Evolutionary conservation across 1,140 invertebrate genomes (phyloP).

Genomic region (Cyrtorhinus lividipennis): DNA sequence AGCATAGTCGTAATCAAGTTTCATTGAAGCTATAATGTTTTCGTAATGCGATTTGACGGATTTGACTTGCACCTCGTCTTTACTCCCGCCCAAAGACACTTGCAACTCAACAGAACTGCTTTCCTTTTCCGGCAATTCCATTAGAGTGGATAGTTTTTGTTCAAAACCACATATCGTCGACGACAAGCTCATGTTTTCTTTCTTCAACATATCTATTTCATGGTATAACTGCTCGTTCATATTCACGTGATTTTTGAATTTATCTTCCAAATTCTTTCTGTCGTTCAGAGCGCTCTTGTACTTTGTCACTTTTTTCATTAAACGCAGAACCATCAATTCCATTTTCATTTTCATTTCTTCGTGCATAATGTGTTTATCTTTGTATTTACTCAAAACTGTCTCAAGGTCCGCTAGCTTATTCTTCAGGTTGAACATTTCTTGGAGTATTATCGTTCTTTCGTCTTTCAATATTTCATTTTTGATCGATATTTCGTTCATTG

Average conservation of each 20-base stretch:
- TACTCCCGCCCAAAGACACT: not conserved
- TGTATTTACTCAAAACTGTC: not conserved
- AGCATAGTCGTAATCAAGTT: not conserved
- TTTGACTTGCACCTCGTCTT: not conserved
- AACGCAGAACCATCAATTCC: not conserved
- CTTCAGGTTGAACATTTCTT: not conserved
- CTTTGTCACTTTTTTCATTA: not conserved
- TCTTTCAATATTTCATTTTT: not conserved
- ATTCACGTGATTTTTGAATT: not conserved
- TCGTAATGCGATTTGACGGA: constrained; percentile 1
- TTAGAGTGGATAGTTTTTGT: not conserved
- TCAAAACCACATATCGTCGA: not conserved
- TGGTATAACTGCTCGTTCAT: constrained; percentile 1
- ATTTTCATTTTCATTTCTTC: constrained; percentile 10
- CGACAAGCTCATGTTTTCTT: constrained; percentile 6
- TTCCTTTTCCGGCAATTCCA: constrained; percentile 11
- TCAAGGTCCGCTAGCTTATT: not conserved
- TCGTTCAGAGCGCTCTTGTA: constrained; percentile 2
- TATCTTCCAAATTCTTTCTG: not conserved
- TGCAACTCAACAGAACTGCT: not conserved
- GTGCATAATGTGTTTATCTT: not conserved
- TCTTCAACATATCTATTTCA: constrained; percentile 6
- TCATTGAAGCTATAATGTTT: not conserved
- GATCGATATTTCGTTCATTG: not conserved
- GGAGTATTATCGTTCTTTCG: not conserved